Percentiles rank a stretch among this genome's conserved stretches.
Conservation (phyloP, 2,888 invertebrate species). For the Synergus umbraculus region DNA sequence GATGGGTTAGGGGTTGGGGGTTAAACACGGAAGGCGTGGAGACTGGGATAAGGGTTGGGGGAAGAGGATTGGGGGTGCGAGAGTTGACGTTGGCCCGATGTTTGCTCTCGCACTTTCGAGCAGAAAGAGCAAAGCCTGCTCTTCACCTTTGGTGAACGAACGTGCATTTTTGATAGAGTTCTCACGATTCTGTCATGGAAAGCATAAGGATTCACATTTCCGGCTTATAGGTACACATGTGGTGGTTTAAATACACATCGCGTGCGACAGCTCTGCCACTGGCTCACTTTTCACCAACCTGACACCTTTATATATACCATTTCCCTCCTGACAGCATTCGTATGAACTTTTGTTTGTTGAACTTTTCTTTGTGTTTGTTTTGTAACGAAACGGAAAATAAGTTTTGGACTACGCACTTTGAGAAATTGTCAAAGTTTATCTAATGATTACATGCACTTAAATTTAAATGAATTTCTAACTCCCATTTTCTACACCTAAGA, state of each 20-base stretch:
- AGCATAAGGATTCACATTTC: slow-evolving; percentile 23
- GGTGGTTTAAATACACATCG: slow-evolving; percentile 30
- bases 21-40: slow-evolving; percentile 21
- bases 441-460: no score
- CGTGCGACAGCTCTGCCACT: slow-evolving; percentile 9
- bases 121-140: slow-evolving; percentile 44
- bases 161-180: slow-evolving; percentile 36
- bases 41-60: not conserved
- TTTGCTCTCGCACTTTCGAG: slow-evolving; percentile 43
- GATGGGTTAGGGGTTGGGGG: not conserved
- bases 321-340: not conserved
- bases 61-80: not conserved
- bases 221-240: slow-evolving; percentile 30
- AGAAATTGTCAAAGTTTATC: no score
- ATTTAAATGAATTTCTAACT: no score
- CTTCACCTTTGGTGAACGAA: slow-evolving; percentile 11
- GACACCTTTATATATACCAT: slow-evolving; percentile 7
- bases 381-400: not conserved
- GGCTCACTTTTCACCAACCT: slow-evolving; percentile 1
- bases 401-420: no score
- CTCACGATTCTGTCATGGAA: slow-evolving; percentile 31
- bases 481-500: no score
- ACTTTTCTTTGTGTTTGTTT: not conserved
- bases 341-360: not conserved
- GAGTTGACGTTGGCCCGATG: slow-evolving; percentile 42